phyloP scores from a whole-genome alignment of 2,113 vertebrate species.

The Columbina picui region DNA sequence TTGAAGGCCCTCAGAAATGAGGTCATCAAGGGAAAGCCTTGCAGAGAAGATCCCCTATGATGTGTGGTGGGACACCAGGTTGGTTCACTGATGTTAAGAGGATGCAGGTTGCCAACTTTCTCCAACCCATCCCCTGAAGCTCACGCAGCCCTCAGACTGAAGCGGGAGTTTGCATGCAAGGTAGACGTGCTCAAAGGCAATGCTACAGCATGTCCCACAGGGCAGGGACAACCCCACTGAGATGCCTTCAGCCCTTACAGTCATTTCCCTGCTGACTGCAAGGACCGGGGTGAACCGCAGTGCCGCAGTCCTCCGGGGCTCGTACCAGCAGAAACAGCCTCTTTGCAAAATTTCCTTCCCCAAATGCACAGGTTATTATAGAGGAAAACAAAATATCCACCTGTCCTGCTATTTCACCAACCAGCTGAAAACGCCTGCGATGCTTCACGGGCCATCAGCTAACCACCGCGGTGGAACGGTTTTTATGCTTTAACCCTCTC shows the following conservation, averaged over 20 bases:
- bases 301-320: accelerated
- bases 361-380: neutral
- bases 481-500: neutral
- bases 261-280: neutral
- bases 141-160: neutral
- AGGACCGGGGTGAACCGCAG: neutral
- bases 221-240: neutral
- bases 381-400: neutral
- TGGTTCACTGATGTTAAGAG: accelerated
- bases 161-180: neutral
- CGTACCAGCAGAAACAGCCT: neutral
- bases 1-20: neutral
- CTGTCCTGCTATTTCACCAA: neutral
- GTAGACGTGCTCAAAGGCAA: neutral
- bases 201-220: accelerated
- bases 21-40: neutral
- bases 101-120: neutral
- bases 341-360: neutral
- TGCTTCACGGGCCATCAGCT: slow-evolving; percentile 11
- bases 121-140: neutral
- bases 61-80: neutral
- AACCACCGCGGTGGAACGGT: neutral
- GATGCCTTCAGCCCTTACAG: neutral
- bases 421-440: neutral
- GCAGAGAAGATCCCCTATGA: neutral